Evolutionary conservation across 2,888 invertebrate species (phyloP).

Genomic region (Hypomecis punctinalis): DNA sequence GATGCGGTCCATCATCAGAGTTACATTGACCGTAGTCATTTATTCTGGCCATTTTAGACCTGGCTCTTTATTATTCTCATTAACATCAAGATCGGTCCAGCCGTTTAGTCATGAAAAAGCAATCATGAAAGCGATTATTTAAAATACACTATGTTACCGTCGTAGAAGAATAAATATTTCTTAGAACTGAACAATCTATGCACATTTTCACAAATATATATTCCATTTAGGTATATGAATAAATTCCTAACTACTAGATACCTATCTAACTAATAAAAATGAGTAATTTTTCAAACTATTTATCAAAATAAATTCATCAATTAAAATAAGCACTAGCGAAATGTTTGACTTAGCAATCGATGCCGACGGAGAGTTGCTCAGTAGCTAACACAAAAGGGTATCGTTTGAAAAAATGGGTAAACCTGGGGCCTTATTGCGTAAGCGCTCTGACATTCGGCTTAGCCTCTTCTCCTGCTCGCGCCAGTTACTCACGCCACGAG

Average conservation of each 20-base stretch:
- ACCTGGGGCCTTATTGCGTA: too few relatives aligned
- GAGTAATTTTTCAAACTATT: slow-evolving; percentile 16
- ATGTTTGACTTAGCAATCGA: too few relatives aligned
- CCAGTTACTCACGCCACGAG: too few relatives aligned
- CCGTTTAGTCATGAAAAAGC: background rate
- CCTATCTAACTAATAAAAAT: slow-evolving; percentile 19
- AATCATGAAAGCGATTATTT: slow-evolving; percentile 3
- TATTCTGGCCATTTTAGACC: too few relatives aligned
- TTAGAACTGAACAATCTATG: slow-evolving; percentile 22
- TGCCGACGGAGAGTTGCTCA: too few relatives aligned
- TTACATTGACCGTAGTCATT: too few relatives aligned
- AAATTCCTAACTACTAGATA: slow-evolving; percentile 10
- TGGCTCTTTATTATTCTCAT: background rate
- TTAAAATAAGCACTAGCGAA: slow-evolving; percentile 27
- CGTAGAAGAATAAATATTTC: slow-evolving; percentile 39
- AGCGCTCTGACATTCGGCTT: too few relatives aligned
- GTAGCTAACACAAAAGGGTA: too few relatives aligned
- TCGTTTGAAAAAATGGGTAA: too few relatives aligned
- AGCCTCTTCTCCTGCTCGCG: too few relatives aligned
- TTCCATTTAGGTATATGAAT: slow-evolving; percentile 2
- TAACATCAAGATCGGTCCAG: background rate
- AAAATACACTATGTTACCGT: slow-evolving; percentile 15
- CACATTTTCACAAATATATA: slow-evolving; percentile 17
- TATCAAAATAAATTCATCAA: slow-evolving; percentile 33
- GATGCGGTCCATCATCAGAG: too few relatives aligned